Base-by-base conservation (phyloP, 2,113 vertebrate genomes). In the Poicephalus gulielmi region DNA sequence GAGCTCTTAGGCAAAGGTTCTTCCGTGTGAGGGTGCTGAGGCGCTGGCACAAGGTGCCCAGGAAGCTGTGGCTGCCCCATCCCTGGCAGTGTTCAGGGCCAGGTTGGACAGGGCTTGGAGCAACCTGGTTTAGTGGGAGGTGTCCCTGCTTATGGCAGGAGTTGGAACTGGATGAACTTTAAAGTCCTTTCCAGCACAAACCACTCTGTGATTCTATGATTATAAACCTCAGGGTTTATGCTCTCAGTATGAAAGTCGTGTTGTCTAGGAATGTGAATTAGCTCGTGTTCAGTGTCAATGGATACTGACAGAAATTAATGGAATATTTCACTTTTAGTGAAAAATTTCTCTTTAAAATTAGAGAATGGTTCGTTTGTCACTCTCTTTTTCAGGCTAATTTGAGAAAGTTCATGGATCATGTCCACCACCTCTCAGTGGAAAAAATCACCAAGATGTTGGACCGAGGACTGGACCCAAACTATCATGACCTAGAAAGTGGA, bases 391-490 rank as follows among this genome's bases (percentile, higher is more conserved):
- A 99, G 99, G 98, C 98, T 89, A 99, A 98, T 92, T 96, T 99
- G 95, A 99, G 98, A 94, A 99, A 99, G 96, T 99, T 98, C 92
- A 99, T 99, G 99, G 99, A 99, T 87, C 98, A 99, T 17, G 92
- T 99, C 52, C 99, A 99, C 50, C 98, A 99, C 11, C 97, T 98
- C 33, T 98, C 99, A 28, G 97, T 99, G 96, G 99, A 99, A 91
- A 99, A 99, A 95, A 94, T 99, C 49, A 93, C 94, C 13, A 99
- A 99, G 98, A 97, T 99, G 98, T 80, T 99, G 96, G 99, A 99
- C 53, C 98, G 98, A 89, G 99, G 99, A 77, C 97, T 99, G 79
- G 99, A 99, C 84, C 99, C 99, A 23, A 99, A 99, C 91, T 99
- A 99, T 93, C 99, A 99, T 2, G 99, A 99, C 92, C 88, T 98